phyloP scores from a whole-genome alignment of 2,888 invertebrate genomes.

The Siphlonurus alternatus region DNA sequence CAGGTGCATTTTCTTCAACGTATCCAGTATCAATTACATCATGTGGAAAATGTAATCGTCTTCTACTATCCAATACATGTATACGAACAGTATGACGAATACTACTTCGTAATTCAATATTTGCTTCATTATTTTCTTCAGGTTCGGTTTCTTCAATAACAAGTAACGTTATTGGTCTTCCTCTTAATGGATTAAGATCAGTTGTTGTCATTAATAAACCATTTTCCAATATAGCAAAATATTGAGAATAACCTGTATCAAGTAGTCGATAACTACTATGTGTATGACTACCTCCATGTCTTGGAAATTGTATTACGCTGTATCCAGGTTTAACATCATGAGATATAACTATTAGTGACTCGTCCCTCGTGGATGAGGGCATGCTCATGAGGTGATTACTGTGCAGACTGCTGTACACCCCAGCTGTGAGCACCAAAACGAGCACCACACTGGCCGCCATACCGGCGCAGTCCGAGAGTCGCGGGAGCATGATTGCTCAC shows the following conservation, averaged over 20 bases:
- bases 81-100: conserved; percentile 51
- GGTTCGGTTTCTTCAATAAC: conserved; percentile 49
- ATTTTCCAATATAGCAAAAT: conserved; percentile 72
- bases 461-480: background rate
- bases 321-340: background rate
- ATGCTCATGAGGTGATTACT: background rate
- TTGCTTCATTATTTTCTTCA: conserved; percentile 1
- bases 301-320: background rate
- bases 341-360: background rate
- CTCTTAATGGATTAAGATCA: conserved; percentile 62
- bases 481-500: background rate
- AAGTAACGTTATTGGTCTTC: conserved; percentile 63
- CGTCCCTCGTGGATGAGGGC: background rate
- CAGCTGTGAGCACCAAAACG: background rate
- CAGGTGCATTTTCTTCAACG: conserved; percentile 57
- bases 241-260: conserved; percentile 66
- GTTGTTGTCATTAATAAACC: conserved; percentile 84
- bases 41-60: conserved; percentile 60
- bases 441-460: background rate
- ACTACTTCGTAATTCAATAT: background rate
- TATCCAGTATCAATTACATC: conserved; percentile 43
- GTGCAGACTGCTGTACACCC: background rate
- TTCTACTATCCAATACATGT: conserved; percentile 64
- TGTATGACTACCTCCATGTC: background rate
- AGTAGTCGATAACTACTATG: conserved; percentile 32